Base-by-base conservation (phyloP, 1,140 invertebrate species). In the Muscidifurax raptorellus region DNA sequence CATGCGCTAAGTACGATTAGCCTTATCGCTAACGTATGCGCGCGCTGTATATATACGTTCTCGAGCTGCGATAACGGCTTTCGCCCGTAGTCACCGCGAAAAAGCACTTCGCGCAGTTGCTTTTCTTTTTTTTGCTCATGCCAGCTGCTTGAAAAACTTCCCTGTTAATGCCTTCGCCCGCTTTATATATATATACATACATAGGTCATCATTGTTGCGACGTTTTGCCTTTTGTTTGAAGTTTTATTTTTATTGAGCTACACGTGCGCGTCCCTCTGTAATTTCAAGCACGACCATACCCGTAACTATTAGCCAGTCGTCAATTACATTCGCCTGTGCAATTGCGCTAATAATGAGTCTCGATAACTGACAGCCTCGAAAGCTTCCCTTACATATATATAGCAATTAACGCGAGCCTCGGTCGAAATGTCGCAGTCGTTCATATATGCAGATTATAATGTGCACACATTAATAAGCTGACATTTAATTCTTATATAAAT, bases 321-420 rank as follows among this genome's bases (percentile, higher is more conserved):
- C 40, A 74, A 71, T 52, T 59, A 30, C 22, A 36, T 81, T 71
- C 64, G 12, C 80, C 69, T 81, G 10, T 52, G 40, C 69, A 59
- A 74, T 81, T 36, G 7, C 27, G 7, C 44, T 72, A 74, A 81
- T 74, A 52, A 80, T 71, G 74, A 81, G 69, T 25, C 44, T 74
- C 67, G 40, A 36, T 81, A 12, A 52, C 40, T 22, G 69, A 28
- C 66, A 36, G 0, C 30, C 18, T 40, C 25, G 9, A n/a, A 15
- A n/a, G 66, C 64, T 40, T 52, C 72, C 27, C 47, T 27, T 27
- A 0, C 52, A n/a, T n/a, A n/a, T n/a, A n/a, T n/a, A 18, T 44
- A 6, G 40, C 40, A 71, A 80, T 69, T 66, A 52, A 69, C 36
- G 12, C 25, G 27, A n/a, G 69, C 28, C 40, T 2, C 22, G 18